A percentile compares a stretch with the other conserved stretches of the same genome.
Conservation (phyloP, 2,113 vertebrate species). For the Diadophis punctatus region DNA sequence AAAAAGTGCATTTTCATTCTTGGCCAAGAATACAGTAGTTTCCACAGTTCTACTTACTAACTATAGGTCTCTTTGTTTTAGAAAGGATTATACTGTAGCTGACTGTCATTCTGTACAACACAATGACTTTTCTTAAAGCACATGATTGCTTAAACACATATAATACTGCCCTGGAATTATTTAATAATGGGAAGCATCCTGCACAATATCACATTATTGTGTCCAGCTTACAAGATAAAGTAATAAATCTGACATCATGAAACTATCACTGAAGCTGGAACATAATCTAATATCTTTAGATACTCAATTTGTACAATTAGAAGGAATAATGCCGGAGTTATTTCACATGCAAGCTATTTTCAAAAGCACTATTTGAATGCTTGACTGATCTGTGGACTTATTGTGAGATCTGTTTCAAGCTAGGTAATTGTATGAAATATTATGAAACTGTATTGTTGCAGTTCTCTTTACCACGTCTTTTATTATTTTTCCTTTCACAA, state of each 20-base stretch:
- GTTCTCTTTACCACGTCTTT: constrained; percentile 24
- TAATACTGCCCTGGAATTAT: background rate
- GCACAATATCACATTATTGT: background rate
- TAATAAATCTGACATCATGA: background rate
- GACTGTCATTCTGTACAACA: background rate
- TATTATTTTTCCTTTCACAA: constrained; percentile 16
- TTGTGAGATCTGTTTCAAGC: background rate
- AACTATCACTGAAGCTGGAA: background rate
- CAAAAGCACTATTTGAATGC: constrained; percentile 5
- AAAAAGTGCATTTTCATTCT: background rate
- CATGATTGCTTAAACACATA: background rate
- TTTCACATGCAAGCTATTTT: constrained; percentile 52
- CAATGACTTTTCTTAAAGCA: background rate
- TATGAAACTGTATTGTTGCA: background rate
- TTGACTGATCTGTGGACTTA: background rate
- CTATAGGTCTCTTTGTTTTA: background rate
- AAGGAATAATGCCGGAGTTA: constrained; percentile 47
- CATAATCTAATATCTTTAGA: background rate
- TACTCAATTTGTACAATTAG: background rate
- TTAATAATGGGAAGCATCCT: background rate
- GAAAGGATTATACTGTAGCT: background rate
- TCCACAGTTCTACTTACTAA: background rate
- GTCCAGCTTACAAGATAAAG: background rate
- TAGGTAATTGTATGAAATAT: background rate
- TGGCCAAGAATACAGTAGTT: background rate